phyloP scores from a whole-genome alignment of 2,113 vertebrate species.

The Spea multiplicata region DNA sequence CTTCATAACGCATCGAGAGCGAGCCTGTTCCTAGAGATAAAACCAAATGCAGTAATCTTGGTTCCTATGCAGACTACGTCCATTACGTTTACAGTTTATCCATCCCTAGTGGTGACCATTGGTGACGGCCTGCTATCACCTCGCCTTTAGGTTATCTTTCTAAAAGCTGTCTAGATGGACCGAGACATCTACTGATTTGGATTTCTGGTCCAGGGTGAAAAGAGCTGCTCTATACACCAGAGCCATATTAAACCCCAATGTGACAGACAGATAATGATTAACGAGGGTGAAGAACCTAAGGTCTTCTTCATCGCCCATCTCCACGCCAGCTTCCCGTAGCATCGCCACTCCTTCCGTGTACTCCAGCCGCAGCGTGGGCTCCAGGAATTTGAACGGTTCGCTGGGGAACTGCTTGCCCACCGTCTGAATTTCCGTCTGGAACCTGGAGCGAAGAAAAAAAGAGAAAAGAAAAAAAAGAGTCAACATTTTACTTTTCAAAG shows the following conservation, averaged over 20 bases:
- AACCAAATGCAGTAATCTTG: no score
- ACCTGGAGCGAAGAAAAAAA: conserved; percentile 62
- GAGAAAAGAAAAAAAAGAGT: background rate
- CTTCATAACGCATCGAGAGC: no score
- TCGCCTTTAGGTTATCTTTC: no score
- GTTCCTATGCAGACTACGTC: no score
- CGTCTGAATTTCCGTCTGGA: conserved; percentile 92
- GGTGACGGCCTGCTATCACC: no score
- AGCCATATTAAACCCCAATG: background rate
- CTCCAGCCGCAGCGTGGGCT: conserved; percentile 92
- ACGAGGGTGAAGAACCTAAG: conserved; percentile 76
- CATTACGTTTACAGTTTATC: no score
- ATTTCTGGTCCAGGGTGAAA: background rate
- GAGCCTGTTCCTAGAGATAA: no score
- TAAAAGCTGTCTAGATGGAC: no score
- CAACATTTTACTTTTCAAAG: background rate
- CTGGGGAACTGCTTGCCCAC: conserved; percentile 90
- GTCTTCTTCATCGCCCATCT: conserved; percentile 97
- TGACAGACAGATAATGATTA: background rate
- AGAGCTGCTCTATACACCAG: background rate
- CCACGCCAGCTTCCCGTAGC: conserved; percentile 87
- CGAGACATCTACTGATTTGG: no score
- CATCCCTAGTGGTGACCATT: no score
- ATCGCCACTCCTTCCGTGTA: conserved; percentile 88
- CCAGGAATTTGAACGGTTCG: conserved; percentile 96